phyloP scores from a whole-genome alignment of 2,113 vertebrate genomes.

The Lophura nycthemera region DNA sequence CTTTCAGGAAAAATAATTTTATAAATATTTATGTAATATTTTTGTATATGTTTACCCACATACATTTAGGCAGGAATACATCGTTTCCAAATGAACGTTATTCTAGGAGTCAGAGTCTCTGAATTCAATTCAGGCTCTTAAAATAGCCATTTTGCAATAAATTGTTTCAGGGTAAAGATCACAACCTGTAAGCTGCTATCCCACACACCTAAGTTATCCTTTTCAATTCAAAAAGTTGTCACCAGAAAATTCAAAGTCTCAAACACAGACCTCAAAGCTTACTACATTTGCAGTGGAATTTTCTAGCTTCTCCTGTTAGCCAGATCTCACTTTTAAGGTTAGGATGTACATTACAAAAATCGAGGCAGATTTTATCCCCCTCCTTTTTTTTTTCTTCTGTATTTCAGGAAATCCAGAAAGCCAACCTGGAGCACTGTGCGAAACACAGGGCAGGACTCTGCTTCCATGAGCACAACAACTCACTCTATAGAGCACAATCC shows the following conservation, averaged over 20 bases:
- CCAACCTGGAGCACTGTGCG: neutral
- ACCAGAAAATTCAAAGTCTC: neutral
- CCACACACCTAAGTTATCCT: neutral
- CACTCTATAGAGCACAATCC: neutral
- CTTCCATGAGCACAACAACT: constrained; percentile 22
- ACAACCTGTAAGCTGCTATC: neutral
- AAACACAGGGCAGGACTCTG: neutral
- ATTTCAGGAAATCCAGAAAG: neutral
- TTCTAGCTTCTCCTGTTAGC: neutral
- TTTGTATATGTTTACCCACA: neutral
- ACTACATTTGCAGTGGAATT: neutral
- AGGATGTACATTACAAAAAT: neutral
- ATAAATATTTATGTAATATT: neutral
- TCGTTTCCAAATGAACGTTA: neutral
- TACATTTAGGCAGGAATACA: neutral
- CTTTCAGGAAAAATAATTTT: neutral
- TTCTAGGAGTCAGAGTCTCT: neutral
- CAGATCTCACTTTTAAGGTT: neutral
- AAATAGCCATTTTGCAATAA: neutral
- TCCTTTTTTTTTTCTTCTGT: neutral
- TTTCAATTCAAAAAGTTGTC: neutral
- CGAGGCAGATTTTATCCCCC: neutral
- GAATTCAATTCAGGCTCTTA: neutral
- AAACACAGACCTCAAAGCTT: neutral
- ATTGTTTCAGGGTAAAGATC: neutral